Conservation (phyloP, 2,797 vertebrate genomes). For the Pseudotriccus pelzelni region DNA sequence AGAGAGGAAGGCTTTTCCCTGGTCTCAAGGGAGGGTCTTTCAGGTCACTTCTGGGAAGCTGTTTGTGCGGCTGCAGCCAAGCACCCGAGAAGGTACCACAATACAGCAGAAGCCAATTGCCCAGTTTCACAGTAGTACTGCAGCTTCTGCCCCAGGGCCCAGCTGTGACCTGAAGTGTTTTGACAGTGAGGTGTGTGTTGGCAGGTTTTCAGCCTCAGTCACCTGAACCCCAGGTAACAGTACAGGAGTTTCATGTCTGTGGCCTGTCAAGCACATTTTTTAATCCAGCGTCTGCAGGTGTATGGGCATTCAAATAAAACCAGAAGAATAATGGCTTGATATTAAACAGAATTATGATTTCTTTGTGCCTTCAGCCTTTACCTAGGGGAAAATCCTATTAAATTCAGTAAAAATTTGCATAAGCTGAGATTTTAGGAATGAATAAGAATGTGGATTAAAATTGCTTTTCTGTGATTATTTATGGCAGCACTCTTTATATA, state of each 20-base stretch:
- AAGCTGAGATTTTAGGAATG: background rate
- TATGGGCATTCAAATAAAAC: background rate
- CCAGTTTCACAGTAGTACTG: background rate
- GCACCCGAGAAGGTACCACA: background rate
- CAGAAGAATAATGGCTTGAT: background rate
- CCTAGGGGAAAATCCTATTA: background rate
- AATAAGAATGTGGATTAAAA: background rate
- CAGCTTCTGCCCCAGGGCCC: background rate
- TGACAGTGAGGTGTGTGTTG: background rate
- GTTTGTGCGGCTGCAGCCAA: background rate
- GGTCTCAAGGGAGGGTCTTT: background rate
- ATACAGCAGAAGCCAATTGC: background rate
- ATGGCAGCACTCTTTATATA: background rate
- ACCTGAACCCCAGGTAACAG: background rate
- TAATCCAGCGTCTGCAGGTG: background rate
- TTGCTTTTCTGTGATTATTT: background rate
- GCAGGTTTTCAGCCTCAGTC: background rate
- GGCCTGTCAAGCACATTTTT: background rate
- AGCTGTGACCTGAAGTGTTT: background rate
- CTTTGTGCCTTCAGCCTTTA: background rate
- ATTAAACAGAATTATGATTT: background rate
- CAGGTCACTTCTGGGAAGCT: background rate
- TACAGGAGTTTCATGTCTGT: background rate
- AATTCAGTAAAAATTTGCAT: background rate
- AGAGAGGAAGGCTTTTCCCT: background rate